These are phyloP conservation scores for Percopsis transmontana DNA, from an alignment of 2,113 vertebrate genomes.

Conservation along the genomic window DNA sequence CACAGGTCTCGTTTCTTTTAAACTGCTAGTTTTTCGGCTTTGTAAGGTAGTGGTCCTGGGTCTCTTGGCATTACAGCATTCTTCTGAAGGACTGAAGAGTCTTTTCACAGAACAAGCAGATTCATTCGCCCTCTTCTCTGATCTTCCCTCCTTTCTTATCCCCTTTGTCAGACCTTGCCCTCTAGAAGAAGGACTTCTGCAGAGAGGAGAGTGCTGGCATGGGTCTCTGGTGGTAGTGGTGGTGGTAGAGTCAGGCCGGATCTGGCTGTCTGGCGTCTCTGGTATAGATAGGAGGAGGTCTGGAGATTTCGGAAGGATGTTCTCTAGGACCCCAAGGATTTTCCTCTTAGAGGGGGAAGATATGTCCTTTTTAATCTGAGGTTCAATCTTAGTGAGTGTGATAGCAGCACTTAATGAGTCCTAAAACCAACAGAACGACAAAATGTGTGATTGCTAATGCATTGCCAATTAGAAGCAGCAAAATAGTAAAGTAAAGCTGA, in stretches of 20 bases:
- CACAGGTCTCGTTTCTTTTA: conserved; percentile 5
- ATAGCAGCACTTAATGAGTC: neutral
- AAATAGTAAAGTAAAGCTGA: neutral
- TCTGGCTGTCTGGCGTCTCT: conserved; percentile 76
- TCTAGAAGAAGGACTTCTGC: conserved; percentile 54
- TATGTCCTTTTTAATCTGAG: conserved; percentile 23
- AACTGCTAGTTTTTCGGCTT: neutral
- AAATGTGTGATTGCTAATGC: neutral
- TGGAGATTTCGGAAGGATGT: conserved; percentile 57
- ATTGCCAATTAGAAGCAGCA: neutral
- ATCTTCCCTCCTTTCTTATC: conserved; percentile 18
- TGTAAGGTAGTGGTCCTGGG: conserved; percentile 31
- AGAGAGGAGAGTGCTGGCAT: conserved; percentile 53
- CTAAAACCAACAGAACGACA: conserved; percentile 32
- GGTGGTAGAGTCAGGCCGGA: conserved; percentile 6
- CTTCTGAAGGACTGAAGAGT: conserved; percentile 61
- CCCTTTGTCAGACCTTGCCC: conserved; percentile 12
- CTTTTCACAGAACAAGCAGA: conserved; percentile 61
- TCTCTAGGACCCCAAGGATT: conserved; percentile 52
- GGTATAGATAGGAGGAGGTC: conserved; percentile 61
- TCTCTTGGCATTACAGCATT: conserved; percentile 59
- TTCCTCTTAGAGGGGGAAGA: conserved; percentile 46
- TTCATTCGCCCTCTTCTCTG: conserved; percentile 12
- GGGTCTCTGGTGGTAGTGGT: conserved; percentile 4
- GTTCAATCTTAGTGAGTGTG: conserved; percentile 16